Evolutionary conservation across 2,888 invertebrate species (phyloP).

Genomic region (Petrolisthes manimaculis): DNA sequence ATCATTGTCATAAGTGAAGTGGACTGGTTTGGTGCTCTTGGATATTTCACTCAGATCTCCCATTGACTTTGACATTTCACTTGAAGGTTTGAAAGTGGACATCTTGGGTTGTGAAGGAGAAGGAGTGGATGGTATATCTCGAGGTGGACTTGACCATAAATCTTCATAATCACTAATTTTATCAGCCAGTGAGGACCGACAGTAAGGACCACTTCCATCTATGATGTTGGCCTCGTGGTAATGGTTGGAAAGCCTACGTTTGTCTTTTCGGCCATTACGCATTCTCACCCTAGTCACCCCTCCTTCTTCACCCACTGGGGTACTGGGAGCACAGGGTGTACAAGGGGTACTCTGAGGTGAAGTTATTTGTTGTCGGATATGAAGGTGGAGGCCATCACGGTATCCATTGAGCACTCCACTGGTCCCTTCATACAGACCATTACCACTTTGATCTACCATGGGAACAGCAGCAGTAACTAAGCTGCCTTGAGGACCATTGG

Average conservation of each 20-base stretch:
- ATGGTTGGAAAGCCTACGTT: conserved; percentile 67
- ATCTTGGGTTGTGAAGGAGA: conserved; percentile 65
- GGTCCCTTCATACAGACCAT: background rate
- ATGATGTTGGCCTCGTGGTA: conserved; percentile 84
- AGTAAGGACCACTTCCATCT: conserved; percentile 83
- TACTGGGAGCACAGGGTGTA: conserved; percentile 55
- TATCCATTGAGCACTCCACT: conserved; percentile 28
- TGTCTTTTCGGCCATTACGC: conserved; percentile 47
- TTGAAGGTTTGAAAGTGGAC: conserved; percentile 60
- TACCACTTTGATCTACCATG: conserved; percentile 31
- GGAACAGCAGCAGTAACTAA: conserved; percentile 16
- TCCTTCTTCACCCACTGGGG: conserved; percentile 56
- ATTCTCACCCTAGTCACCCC: conserved; percentile 41
- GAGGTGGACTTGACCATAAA: conserved; percentile 81
- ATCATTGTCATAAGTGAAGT: conserved; percentile 67
- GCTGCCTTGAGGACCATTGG: conserved; percentile 18
- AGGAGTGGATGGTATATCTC: conserved; percentile 58
- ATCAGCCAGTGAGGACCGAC: conserved; percentile 86
- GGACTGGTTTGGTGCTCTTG: conserved; percentile 46
- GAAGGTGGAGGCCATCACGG: conserved; percentile 51
- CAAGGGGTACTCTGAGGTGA: conserved; percentile 62
- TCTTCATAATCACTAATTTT: conserved; percentile 96
- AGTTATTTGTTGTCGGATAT: conserved; percentile 55
- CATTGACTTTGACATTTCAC: conserved; percentile 64
- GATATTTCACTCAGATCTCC: conserved; percentile 63